Evolutionary conservation across 2,797 vertebrate genomes (phyloP).

Genomic region (Graptemys geographica): DNA sequence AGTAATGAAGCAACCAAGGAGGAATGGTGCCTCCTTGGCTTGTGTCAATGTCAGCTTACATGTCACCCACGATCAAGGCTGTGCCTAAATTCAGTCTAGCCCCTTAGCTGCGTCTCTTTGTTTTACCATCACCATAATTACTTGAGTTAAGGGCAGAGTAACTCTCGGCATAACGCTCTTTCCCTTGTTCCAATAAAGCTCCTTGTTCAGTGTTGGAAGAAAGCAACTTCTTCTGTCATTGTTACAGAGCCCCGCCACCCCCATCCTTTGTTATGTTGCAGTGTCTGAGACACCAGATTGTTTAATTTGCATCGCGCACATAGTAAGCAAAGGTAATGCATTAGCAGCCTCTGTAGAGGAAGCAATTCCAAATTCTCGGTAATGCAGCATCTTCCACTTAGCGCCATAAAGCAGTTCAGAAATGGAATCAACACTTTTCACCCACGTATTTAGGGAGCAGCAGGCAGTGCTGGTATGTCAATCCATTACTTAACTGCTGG

Average conservation of each 20-base stretch:
- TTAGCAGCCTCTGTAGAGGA: background rate
- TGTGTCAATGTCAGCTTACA: background rate
- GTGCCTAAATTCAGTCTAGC: background rate
- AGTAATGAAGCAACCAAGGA: background rate
- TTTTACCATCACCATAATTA: background rate
- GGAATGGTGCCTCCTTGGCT: background rate
- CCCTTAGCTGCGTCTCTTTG: background rate
- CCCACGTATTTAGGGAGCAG: slow-evolving; percentile 69
- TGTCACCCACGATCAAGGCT: background rate
- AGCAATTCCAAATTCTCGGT: slow-evolving; percentile 58
- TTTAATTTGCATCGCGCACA: accelerated
- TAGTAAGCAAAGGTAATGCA: background rate
- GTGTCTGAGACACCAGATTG: accelerated
- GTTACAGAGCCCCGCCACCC: accelerated
- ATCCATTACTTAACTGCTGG: slow-evolving; percentile 76
- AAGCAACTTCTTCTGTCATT: background rate
- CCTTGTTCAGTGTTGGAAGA: background rate
- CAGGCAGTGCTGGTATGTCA: slow-evolving; percentile 64
- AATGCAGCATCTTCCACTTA: slow-evolving; percentile 73
- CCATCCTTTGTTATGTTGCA: background rate
- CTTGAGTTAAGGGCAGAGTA: background rate
- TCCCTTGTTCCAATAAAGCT: background rate
- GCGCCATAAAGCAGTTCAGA: slow-evolving; percentile 71
- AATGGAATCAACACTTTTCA: slow-evolving; percentile 77
- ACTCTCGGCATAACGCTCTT: background rate